phyloP scores from a whole-genome alignment of 2,113 vertebrate genomes.

The Pycnonotus jocosus region DNA sequence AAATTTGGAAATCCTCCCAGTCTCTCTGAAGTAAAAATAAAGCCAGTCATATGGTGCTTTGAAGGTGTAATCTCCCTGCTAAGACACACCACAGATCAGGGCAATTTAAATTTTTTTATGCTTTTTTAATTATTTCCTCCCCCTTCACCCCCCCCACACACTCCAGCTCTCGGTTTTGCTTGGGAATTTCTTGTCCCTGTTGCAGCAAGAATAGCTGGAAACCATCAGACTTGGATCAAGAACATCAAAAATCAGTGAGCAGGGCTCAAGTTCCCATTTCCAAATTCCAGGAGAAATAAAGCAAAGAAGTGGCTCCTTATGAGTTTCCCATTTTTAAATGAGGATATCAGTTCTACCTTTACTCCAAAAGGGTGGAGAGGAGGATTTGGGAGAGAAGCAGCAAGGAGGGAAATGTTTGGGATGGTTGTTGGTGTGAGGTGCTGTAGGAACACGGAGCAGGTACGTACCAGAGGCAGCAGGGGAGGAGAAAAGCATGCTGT shows the following conservation, averaged over 20 bases:
- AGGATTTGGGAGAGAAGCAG: background rate
- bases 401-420: background rate
- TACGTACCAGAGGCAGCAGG: background rate
- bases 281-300: background rate
- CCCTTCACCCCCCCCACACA: background rate
- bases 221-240: background rate
- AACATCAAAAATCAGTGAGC: background rate
- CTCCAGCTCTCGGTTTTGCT: background rate
- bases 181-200: background rate
- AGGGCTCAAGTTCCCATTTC: background rate
- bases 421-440: background rate
- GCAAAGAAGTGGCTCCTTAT: background rate
- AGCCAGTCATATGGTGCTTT: conserved; percentile 58
- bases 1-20: conserved; percentile 68
- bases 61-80: conserved; percentile 60
- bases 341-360: background rate
- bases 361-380: background rate
- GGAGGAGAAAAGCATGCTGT: background rate
- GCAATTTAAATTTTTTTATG: background rate
- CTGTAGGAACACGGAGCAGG: background rate
- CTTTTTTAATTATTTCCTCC: background rate
- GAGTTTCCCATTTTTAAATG: background rate
- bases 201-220: background rate
- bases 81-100: background rate
- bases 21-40: conserved; percentile 66